phyloP scores from a whole-genome alignment of 2,113 vertebrate genomes.

The Lycaon pictus region DNA sequence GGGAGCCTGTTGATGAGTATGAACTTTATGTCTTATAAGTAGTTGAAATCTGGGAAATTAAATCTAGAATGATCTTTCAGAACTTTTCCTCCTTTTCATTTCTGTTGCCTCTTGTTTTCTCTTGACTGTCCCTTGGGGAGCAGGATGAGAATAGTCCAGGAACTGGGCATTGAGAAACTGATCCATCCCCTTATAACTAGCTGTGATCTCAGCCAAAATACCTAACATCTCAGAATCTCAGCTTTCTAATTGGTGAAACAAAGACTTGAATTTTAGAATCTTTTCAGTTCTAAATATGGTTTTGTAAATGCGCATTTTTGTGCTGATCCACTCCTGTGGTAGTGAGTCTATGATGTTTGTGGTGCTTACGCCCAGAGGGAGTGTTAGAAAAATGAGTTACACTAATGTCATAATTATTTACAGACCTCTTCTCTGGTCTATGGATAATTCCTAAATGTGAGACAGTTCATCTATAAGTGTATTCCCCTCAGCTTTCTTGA shows the following conservation, averaged over 20 bases:
- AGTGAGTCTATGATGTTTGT: neutral
- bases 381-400: neutral
- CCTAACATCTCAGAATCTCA: neutral
- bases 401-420: neutral
- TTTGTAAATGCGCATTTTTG: neutral
- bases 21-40: neutral
- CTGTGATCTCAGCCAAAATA: neutral
- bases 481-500: slow-evolving; percentile 11
- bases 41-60: slow-evolving; percentile 13
- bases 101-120: neutral
- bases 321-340: neutral
- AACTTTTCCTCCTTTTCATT: neutral
- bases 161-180: neutral
- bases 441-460: slow-evolving; percentile 20
- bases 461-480: neutral
- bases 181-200: neutral
- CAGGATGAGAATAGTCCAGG: neutral
- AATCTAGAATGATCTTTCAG: slow-evolving; percentile 17
- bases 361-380: neutral
- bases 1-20: neutral
- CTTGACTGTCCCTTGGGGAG: neutral
- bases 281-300: neutral
- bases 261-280: slow-evolving; percentile 34
- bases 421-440: neutral
- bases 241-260: slow-evolving; percentile 32